These are phyloP conservation scores for Caenorhabditis imperialis DNA, from an alignment of 2,888 invertebrate genomes.

Conservation along the genomic window DNA sequence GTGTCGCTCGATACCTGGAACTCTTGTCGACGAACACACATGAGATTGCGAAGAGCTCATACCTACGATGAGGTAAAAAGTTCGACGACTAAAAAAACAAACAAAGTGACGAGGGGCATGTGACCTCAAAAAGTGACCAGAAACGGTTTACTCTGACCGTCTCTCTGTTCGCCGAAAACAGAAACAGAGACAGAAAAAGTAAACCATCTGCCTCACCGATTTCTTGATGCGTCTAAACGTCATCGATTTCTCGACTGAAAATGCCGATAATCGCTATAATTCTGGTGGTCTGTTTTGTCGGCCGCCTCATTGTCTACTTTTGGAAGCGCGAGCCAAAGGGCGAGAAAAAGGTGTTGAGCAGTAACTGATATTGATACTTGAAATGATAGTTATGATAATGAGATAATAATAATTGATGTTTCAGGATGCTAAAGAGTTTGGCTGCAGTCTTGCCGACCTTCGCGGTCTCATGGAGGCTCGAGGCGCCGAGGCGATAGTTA, in stretches of 20 bases:
- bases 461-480: slow-evolving; percentile 98
- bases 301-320: slow-evolving; percentile 33
- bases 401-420: slow-evolving; percentile 11
- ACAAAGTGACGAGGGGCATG: slow-evolving; percentile 14
- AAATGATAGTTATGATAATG: not conserved
- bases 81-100: not conserved
- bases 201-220: too few relatives aligned
- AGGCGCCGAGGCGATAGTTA: slow-evolving; percentile 92
- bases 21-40: slow-evolving; percentile 2
- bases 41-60: slow-evolving; percentile 55
- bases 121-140: not conserved
- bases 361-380: not conserved
- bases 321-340: slow-evolving; percentile 40
- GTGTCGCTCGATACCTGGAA: slow-evolving; percentile 11
- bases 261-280: slow-evolving; percentile 50
- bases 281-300: slow-evolving; percentile 37
- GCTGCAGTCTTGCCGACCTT: slow-evolving; percentile 89
- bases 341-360: not conserved
- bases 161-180: slow-evolving; percentile 28
- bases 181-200: too few relatives aligned
- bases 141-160: slow-evolving; percentile 30
- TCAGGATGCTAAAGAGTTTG: slow-evolving; percentile 62
- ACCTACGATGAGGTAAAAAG: slow-evolving; percentile 49
- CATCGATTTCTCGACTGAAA: not conserved
- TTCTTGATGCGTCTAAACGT: too few relatives aligned